Conservation (phyloP, 2,797 vertebrate genomes). For the Pseudochirops corinnae region DNA sequence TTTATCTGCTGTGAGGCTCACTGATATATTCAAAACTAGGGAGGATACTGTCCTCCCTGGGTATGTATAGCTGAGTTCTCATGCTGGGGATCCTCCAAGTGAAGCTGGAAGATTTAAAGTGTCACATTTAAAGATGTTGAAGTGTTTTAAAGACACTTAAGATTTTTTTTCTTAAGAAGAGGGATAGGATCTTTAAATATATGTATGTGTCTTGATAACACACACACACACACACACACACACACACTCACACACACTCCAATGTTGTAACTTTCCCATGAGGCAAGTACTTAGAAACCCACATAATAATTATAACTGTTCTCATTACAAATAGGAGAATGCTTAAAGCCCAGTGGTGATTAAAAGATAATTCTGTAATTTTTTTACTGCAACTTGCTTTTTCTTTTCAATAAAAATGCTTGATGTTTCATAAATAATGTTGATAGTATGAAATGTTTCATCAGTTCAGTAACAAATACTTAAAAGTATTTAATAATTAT, state of each 20-base stretch:
- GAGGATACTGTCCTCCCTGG: slow-evolving; percentile 87
- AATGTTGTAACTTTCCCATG: slow-evolving; percentile 86
- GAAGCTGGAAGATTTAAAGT: slow-evolving; percentile 82
- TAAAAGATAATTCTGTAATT: slow-evolving; percentile 82
- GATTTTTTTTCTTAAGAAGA: slow-evolving; percentile 59
- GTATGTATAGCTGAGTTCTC: slow-evolving; percentile 85
- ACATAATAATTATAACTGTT: slow-evolving; percentile 79
- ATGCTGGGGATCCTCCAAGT: slow-evolving; percentile 89
- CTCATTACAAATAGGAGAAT: slow-evolving; percentile 79
- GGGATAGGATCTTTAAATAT: slow-evolving; percentile 64
- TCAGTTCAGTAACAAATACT: background rate
- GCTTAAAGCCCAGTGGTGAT: slow-evolving; percentile 77
- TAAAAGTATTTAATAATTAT: background rate
- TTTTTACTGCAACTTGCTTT: slow-evolving; percentile 79
- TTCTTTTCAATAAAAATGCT: slow-evolving; percentile 79
- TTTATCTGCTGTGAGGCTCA: slow-evolving; percentile 92
- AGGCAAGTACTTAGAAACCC: slow-evolving; percentile 84
- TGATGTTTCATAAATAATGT: slow-evolving; percentile 44
- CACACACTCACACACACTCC: slow-evolving; percentile 1
- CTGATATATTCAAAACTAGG: slow-evolving; percentile 91
- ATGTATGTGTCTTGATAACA: slow-evolving; percentile 34
- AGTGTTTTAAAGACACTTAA: slow-evolving; percentile 77
- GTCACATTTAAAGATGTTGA: slow-evolving; percentile 58
- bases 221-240: too few relatives aligned
- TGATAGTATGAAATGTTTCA: background rate